Evolutionary conservation across 2,888 invertebrate species (phyloP), one percentile per base, ranked within the genome.

Genomic region (Calameuta filiformis): DNA sequence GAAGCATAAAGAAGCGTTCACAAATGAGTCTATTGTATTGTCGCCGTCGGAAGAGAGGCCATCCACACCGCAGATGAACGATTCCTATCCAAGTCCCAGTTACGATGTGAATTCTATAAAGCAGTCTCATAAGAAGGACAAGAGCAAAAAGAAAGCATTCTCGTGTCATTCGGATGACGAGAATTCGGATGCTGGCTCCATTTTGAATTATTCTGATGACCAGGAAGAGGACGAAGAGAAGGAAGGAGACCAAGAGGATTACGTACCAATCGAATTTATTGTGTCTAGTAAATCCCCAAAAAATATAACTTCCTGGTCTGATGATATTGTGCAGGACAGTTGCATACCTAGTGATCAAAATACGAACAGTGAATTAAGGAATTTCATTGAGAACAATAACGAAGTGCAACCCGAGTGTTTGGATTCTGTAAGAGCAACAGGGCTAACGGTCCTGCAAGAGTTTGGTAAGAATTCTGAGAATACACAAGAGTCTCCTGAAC

Each of bases 181-280:
- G 73, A 74, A 83, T 56, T 86, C 85, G 0, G 86, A 89, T 1
- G 82, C 83, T 12, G 85, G 83, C 69, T 89, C 85, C 3, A 77
- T 85, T 34, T 85, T 85, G 76, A 81, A 84, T 75, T 82, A 83
- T 75, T 79, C 81, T 35, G 78, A 68, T 12, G 81, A 81, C 34
- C 31, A 73, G 37, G 40, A 69, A 69, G 35, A 1, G 35, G 73
- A 74, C 0, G 56, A 68, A 34, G 75, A 80, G 35, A 79, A 80
- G 75, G 80, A 81, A 31, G 77, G 78, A 23, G 31, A 81, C 2
- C 35, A 75, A 1, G 75, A 79, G 12, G 23, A 56, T 56, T 56
- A 23, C 56, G 23, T 56, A 23, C 56, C 56, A 56, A 23, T 56
- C 9, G 56, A 56, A 56, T 23, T 9, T 56, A 56, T 23, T 23